phyloP scores from a whole-genome alignment of 1,140 invertebrate species.

The Fopius arisanus region DNA sequence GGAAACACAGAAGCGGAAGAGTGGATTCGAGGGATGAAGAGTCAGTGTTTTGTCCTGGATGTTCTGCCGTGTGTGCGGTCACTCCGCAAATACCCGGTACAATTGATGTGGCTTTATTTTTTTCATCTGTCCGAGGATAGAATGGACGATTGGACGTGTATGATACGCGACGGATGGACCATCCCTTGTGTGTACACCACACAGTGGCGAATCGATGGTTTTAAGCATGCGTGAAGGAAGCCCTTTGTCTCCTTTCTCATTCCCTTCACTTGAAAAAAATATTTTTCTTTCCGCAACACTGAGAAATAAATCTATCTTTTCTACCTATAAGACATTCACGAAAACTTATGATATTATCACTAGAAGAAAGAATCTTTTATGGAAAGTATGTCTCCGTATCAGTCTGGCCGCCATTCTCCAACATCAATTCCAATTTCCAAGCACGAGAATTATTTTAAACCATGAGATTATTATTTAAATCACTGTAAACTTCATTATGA shows the following conservation, averaged over 20 bases:
- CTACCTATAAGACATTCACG: no score
- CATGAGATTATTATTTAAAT: no score
- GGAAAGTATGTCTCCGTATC: no score
- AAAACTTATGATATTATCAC: no score
- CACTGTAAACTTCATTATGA: no score
- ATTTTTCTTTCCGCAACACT: no score
- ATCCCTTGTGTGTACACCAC: background rate
- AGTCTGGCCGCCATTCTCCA: no score
- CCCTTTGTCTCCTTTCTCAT: constrained; percentile 33
- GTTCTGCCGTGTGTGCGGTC: constrained; percentile 5
- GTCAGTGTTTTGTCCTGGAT: background rate
- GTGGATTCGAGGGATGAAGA: constrained; percentile 1
- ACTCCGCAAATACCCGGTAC: constrained; percentile 11
- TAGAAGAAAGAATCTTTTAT: no score
- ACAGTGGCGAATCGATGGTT: constrained; percentile 22
- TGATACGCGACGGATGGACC: constrained; percentile 28
- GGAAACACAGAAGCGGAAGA: background rate
- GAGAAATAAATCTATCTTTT: no score
- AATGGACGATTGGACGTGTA: constrained; percentile 17
- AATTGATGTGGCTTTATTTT: constrained; percentile 33
- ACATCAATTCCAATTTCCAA: no score
- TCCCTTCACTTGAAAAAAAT: constrained; percentile 24
- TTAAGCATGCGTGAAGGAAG: constrained; percentile 30
- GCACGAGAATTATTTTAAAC: no score
- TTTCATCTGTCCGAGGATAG: constrained; percentile 7